These are phyloP conservation scores for Atopsyche davidsoni DNA, from an alignment of 1,140 invertebrate species.

Conservation along the genomic window DNA sequence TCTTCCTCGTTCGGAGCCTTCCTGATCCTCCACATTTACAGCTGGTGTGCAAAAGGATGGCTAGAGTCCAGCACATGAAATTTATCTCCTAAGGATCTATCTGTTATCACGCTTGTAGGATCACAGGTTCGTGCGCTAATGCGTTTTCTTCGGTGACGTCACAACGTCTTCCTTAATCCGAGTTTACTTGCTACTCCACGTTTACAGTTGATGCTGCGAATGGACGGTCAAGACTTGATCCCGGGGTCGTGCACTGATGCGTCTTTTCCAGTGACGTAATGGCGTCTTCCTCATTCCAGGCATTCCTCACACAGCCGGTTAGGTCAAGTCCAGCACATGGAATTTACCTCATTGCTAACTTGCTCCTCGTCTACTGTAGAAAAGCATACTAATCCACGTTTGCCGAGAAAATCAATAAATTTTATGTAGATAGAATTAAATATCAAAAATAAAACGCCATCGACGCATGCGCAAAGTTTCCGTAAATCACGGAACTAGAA, in stretches of 20 bases:
- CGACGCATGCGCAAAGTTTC: too few species aligned
- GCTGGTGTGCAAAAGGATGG: constrained; percentile 2
- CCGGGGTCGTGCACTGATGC: neutral
- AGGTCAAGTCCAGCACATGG: constrained; percentile 1
- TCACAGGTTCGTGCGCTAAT: too few species aligned
- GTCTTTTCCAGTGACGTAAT: neutral
- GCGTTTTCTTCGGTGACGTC: too few species aligned
- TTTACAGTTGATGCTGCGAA: too few species aligned
- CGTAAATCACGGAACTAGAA: too few species aligned
- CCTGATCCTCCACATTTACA: neutral
- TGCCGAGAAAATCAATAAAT: too few species aligned
- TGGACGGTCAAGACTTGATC: too few species aligned
- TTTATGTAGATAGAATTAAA: too few species aligned
- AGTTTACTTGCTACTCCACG: neutral
- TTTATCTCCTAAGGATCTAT: neutral
- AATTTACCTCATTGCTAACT: neutral
- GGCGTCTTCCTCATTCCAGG: neutral
- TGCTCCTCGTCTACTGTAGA: too few species aligned
- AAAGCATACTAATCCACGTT: too few species aligned
- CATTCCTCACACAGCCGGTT: neutral
- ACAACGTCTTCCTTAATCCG: too few species aligned
- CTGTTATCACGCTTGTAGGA: neutral
- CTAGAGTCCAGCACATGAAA: neutral
- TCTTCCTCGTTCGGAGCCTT: neutral
- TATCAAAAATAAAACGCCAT: too few species aligned